These are phyloP conservation scores for Diloba caeruleocephala DNA, from an alignment of 2,888 invertebrate genomes.

Conservation along the genomic window DNA sequence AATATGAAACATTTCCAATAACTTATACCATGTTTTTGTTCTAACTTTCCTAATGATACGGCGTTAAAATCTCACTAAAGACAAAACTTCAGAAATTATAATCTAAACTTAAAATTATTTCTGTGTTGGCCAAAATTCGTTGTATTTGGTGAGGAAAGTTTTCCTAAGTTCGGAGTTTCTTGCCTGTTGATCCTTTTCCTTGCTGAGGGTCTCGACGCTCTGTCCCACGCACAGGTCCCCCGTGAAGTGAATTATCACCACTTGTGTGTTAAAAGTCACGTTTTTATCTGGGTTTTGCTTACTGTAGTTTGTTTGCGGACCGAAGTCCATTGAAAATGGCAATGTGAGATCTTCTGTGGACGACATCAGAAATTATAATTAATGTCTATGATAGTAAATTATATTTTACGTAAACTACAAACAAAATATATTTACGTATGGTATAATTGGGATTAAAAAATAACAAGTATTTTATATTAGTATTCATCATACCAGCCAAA, in stretches of 20 bases:
- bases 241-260: constrained; percentile 90
- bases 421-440: too few relatives aligned
- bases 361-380: neutral
- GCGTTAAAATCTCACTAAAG: constrained; percentile 57
- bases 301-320: constrained; percentile 69
- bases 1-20: constrained; percentile 56
- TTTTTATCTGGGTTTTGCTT: constrained; percentile 82
- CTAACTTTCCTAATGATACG: constrained; percentile 47
- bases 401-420: too few relatives aligned
- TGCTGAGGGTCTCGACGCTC: constrained; percentile 90
- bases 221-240: constrained; percentile 87
- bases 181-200: constrained; percentile 90
- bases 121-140: constrained; percentile 84
- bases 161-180: constrained; percentile 90
- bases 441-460: too few relatives aligned
- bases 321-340: constrained; percentile 76
- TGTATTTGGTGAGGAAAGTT: constrained; percentile 85
- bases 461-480: too few relatives aligned
- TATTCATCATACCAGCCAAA: too few relatives aligned
- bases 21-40: constrained; percentile 53
- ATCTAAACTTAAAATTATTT: constrained; percentile 72
- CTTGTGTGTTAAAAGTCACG: constrained; percentile 88
- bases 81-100: constrained; percentile 51
- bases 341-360: constrained; percentile 68
- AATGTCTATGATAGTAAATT: too few relatives aligned